A percentile compares a stretch with the other conserved stretches of the same genome.
Evolutionary conservation across 2,113 vertebrate genomes (phyloP).

Genomic region (Chamaetylas fuelleborni): DNA sequence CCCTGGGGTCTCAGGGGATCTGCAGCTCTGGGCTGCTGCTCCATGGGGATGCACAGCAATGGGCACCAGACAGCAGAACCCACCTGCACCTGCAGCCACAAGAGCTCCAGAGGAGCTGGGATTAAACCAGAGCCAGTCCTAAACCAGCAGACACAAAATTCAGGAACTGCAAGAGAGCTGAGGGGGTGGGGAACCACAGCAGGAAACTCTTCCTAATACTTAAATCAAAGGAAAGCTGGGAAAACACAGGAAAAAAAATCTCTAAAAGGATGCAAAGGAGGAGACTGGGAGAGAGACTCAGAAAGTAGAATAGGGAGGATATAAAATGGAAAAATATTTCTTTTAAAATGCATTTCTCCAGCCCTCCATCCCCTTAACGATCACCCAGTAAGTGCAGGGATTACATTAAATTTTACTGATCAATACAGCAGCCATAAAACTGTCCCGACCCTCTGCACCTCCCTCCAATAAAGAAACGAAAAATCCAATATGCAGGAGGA

Average conservation of each 20-base stretch:
- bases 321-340: conserved; percentile 45
- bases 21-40: not conserved
- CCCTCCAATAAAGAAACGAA: conserved; percentile 57
- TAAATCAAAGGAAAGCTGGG: not conserved
- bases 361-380: conserved; percentile 55
- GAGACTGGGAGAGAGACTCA: not conserved
- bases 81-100: not conserved
- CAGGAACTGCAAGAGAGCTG: not conserved
- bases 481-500: conserved; percentile 63
- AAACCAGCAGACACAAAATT: not conserved
- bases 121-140: not conserved
- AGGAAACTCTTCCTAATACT: not conserved
- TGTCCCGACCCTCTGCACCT: conserved; percentile 64
- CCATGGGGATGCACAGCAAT: not conserved
- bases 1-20: not conserved
- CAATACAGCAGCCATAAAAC: conserved; percentile 67
- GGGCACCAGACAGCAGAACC: not conserved
- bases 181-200: not conserved
- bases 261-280: not conserved
- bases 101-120: not conserved
- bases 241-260: not conserved
- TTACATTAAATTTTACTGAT: conserved; percentile 72
- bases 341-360: not conserved
- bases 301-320: not conserved
- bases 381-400: conserved; percentile 62